phyloP scores from a whole-genome alignment of 2,113 vertebrate species.

The Equus quagga region DNA sequence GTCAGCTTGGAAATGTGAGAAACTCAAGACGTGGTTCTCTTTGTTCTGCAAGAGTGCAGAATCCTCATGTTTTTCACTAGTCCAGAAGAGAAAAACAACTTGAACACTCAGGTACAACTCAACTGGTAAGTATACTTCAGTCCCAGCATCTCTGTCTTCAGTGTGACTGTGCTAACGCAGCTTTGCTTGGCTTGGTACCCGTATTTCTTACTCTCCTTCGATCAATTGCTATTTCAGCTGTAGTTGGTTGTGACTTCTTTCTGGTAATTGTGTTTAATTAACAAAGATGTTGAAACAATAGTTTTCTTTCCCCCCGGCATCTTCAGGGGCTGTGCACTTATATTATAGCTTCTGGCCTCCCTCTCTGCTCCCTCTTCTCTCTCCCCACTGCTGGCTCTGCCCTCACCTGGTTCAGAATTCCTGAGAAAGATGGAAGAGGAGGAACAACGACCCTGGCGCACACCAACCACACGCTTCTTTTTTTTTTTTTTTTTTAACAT shows the following conservation, averaged over 20 bases:
- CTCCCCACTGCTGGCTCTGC: not conserved
- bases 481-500: too few relatives aligned
- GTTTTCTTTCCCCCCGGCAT: not conserved
- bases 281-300: not conserved
- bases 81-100: not conserved
- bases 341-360: not conserved
- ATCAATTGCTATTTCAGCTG: not conserved
- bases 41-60: not conserved
- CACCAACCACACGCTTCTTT: too few relatives aligned
- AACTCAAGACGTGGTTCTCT: not conserved
- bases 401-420: not conserved
- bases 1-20: not conserved
- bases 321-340: not conserved
- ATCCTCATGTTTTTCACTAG: not conserved
- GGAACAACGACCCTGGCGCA: accelerated
- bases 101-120: not conserved
- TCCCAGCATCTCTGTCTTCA: not conserved
- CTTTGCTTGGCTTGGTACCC: not conserved
- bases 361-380: not conserved
- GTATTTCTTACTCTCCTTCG: not conserved
- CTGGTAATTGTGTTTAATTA: not conserved
- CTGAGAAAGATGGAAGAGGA: not conserved
- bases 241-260: not conserved
- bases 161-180: not conserved
- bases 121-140: not conserved